Conservation (phyloP, 2,113 vertebrate genomes). For the Opisthocomus hoazin region DNA sequence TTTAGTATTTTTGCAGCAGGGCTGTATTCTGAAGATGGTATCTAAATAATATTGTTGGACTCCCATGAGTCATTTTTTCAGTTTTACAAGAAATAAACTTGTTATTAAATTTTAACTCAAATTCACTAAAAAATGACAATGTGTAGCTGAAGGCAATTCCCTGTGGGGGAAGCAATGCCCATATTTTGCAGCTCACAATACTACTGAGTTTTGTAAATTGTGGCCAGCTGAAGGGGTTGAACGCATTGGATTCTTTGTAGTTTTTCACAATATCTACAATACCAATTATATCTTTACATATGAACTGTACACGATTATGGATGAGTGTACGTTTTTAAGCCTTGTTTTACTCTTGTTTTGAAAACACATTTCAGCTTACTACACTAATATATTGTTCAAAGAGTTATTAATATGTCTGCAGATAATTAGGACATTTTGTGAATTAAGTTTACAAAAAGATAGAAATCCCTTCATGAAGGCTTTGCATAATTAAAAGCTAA, state of each 20-base stretch:
- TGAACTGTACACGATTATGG: not conserved
- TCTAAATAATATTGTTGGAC: not conserved
- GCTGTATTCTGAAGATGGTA: not conserved
- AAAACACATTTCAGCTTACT: slow-evolving; percentile 1
- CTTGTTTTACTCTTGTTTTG: not conserved
- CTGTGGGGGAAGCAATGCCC: not conserved
- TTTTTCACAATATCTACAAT: not conserved
- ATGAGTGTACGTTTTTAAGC: not conserved
- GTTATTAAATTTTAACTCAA: not conserved
- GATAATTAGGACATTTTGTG: slow-evolving; percentile 12
- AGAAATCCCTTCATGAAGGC: slow-evolving; percentile 4
- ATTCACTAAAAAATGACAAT: not conserved
- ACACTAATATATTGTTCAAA: not conserved
- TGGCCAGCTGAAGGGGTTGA: not conserved
- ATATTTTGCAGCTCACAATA: not conserved
- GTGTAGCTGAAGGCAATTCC: not conserved
- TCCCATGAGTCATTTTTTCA: not conserved
- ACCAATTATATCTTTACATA: not conserved
- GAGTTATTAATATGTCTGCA: not conserved
- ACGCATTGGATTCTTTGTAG: not conserved
- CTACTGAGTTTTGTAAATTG: not conserved
- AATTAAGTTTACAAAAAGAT: slow-evolving; percentile 15
- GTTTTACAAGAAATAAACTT: not conserved
- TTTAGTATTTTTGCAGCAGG: not conserved
- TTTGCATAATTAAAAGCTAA: slow-evolving; percentile 55